Conservation (phyloP, 2,888 invertebrate species). For the Colostygia pectinataria region DNA sequence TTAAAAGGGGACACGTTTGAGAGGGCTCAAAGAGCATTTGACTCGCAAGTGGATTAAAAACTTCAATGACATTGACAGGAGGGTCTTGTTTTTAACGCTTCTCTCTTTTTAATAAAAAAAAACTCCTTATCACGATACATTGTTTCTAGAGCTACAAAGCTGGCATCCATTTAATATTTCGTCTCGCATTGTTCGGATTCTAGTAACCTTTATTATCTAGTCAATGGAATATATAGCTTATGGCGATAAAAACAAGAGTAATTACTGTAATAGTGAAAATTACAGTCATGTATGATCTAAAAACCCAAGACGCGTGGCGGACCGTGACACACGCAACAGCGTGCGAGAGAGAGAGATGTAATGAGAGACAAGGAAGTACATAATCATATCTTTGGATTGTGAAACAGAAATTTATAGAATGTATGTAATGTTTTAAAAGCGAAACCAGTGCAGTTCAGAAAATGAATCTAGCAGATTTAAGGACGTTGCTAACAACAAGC, state of each 20-base stretch:
- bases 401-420: conserved; percentile 10
- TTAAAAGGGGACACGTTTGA: conserved; percentile 1
- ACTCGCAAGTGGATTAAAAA: conserved; percentile 13
- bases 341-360: conserved; percentile 31
- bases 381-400: conserved; percentile 18
- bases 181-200: neutral
- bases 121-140: no score
- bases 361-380: conserved; percentile 1
- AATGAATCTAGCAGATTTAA: no score
- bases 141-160: no score
- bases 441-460: neutral
- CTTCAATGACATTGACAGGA: conserved; percentile 15
- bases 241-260: conserved; percentile 23
- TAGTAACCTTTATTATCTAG: conserved; percentile 10
- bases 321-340: conserved; percentile 33
- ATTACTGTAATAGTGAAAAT: conserved; percentile 22
- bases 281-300: conserved; percentile 36
- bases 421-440: neutral
- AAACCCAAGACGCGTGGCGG: conserved; percentile 48
- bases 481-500: no score
- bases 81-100: neutral
- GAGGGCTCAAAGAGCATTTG: conserved; percentile 14
- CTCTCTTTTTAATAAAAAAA: neutral
- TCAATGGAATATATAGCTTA: conserved; percentile 17
- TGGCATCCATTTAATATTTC: no score